Percentiles rank a stretch among this genome's conserved stretches.
These are phyloP conservation scores for Phrynosoma blainvillii DNA, from an alignment of 2,113 vertebrate species.

Conservation along the genomic window DNA sequence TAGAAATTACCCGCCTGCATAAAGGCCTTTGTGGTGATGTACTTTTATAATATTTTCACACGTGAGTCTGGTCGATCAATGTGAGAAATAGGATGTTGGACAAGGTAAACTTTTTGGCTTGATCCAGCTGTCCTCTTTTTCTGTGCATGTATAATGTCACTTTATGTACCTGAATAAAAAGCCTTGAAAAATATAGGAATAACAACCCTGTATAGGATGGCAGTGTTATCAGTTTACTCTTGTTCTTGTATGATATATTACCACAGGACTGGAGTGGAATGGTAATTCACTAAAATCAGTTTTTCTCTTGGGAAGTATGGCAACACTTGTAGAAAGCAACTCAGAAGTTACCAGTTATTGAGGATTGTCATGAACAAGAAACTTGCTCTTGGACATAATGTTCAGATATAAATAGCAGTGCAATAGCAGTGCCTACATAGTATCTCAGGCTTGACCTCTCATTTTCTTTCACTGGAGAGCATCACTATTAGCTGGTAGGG, in stretches of 20 bases:
- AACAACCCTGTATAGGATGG: neutral
- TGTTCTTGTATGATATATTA: neutral
- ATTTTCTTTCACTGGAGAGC: neutral
- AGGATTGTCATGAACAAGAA: neutral
- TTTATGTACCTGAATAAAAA: neutral
- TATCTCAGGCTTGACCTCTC: neutral
- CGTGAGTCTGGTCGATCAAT: neutral
- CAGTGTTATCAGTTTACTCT: neutral
- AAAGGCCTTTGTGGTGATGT: neutral
- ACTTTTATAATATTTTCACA: neutral
- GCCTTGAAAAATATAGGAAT: neutral
- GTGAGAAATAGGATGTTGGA: neutral
- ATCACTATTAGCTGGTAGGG: neutral
- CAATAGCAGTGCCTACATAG: neutral
- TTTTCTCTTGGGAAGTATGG: too few relatives aligned
- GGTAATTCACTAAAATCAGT: neutral
- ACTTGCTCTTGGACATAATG: neutral
- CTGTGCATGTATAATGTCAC: neutral
- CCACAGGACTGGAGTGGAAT: neutral
- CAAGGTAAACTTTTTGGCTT: neutral
- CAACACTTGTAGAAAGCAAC: neutral
- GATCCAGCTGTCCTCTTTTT: neutral
- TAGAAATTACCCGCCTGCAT: neutral
- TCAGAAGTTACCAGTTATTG: neutral
- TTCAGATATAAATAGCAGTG: neutral